Conservation (phyloP, 2,113 vertebrate genomes). For the Amblyopsis rosae region DNA sequence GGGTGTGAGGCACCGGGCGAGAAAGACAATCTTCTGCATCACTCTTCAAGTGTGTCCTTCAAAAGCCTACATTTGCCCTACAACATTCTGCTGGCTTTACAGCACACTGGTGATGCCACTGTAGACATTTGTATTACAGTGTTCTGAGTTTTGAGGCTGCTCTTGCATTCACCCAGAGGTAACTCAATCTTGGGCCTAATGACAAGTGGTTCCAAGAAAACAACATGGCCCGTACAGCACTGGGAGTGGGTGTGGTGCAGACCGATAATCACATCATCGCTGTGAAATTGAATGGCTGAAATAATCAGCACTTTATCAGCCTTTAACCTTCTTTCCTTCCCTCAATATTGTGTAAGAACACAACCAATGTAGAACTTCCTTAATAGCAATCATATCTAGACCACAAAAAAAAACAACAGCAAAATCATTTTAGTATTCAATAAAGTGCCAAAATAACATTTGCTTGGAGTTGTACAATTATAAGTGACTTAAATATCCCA, state of each 20-base stretch:
- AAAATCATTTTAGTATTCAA: too few species aligned
- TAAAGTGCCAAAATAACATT: slow-evolving; percentile 10
- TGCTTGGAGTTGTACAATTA: slow-evolving; percentile 13
- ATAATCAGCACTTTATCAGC: slow-evolving; percentile 61
- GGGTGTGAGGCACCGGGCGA: too few species aligned
- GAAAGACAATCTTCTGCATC: slow-evolving; percentile 68
- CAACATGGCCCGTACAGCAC: slow-evolving; percentile 21
- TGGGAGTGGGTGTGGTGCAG: slow-evolving; percentile 45
- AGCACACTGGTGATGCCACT: neutral
- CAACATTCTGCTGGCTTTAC: slow-evolving; percentile 6
- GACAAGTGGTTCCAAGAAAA: slow-evolving; percentile 24
- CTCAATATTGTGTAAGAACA: slow-evolving; percentile 21
- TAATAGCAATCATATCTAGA: neutral
- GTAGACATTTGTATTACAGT: neutral
- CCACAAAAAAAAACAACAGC: neutral
- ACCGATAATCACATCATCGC: slow-evolving; percentile 38
- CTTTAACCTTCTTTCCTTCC: slow-evolving; percentile 41
- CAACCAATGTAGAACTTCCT: neutral
- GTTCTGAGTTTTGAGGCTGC: neutral
- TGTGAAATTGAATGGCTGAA: slow-evolving; percentile 44
- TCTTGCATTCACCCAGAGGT: slow-evolving; percentile 1
- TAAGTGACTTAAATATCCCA: slow-evolving; percentile 14
- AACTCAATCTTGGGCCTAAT: slow-evolving; percentile 13
- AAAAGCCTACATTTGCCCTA: slow-evolving; percentile 48
- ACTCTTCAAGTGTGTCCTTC: slow-evolving; percentile 59